Evolutionary conservation across 2,113 vertebrate species (phyloP), one percentile per base, ranked within the genome.

Genomic region (Orthonyx spaldingii): DNA sequence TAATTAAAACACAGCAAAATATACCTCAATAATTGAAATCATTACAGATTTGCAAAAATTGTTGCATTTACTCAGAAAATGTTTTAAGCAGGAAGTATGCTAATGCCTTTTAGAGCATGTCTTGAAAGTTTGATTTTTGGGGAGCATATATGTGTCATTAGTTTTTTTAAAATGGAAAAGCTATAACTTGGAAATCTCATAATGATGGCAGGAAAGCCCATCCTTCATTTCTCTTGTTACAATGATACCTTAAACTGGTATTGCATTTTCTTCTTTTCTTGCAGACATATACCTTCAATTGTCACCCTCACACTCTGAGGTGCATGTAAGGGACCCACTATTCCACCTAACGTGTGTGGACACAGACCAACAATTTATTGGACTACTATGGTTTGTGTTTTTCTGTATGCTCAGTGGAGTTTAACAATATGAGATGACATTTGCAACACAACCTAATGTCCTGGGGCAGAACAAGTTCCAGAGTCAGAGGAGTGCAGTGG

Each of bases 171-270:
- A 9, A 18, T 35, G 21, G 21, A 24, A 68, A 84, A 86, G 26
- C 14, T 47, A 30, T 53, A 35, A 1, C 3, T 39, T 8, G 23
- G 10, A 44, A 64, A 52, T 80, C 16, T 35, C 13, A 35, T 3
- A 24, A 17, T 18, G 9, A 7, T 13, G 7, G 3, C 13, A 44
- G 18, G 5, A 84, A 41, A 84, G 3, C 5, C 3, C 13, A 22
- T 68, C 19, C 13, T 74, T 47, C 28, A 13, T n/a, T 90, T 72
- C 20, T 16, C 7, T 70, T 78, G 22, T 27, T 53, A 11, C 20
- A n/a, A 10, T 0, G 0, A 4, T 47, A 30, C 7, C 21, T 56
- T 75, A 50, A 64, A 9, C 6, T 28, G 12, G 5, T 64, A 30
- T 8, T 70, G 24, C 4, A 71, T 88, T 80, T 64, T 12, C 8